These are phyloP conservation scores for Sebastes glaucus DNA, from an alignment of 2,797 vertebrate genomes.

Conservation along the genomic window DNA sequence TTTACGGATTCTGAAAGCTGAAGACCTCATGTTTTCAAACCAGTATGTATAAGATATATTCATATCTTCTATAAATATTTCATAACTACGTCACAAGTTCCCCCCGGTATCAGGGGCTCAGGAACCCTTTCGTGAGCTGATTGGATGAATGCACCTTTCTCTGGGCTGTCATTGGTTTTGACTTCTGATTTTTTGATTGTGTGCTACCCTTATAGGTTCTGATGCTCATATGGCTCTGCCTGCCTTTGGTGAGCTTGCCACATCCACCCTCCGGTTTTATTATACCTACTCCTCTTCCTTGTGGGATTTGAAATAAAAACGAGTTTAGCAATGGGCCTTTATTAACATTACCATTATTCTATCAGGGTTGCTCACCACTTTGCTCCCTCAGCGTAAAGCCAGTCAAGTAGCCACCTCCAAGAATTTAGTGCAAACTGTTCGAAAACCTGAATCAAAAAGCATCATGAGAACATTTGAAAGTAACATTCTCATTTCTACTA, in stretches of 20 bases:
- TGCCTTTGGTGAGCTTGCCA: background rate
- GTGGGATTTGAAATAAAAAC: background rate
- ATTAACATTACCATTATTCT: background rate
- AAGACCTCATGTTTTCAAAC: too few relatives aligned
- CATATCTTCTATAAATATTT: too few relatives aligned
- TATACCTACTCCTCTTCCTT: background rate
- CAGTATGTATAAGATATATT: too few relatives aligned
- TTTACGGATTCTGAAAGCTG: too few relatives aligned
- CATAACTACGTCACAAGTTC: too few relatives aligned
- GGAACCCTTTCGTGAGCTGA: background rate
- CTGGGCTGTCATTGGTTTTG: too few relatives aligned
- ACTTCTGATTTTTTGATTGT: background rate
- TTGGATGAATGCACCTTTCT: background rate
- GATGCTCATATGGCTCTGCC: background rate
- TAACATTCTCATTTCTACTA: background rate
- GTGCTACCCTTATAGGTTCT: background rate
- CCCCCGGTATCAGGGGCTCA: too few relatives aligned
- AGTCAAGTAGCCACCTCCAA: background rate
- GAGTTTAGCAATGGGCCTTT: background rate
- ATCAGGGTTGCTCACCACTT: background rate
- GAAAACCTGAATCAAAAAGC: background rate
- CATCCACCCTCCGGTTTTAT: background rate
- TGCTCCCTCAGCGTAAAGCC: background rate
- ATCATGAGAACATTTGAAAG: background rate
- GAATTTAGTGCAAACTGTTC: background rate